Percentiles rank a stretch among this genome's conserved stretches.
Evolutionary conservation across 2,888 invertebrate genomes (phyloP).

Genomic region (Ptilodon capucinus): DNA sequence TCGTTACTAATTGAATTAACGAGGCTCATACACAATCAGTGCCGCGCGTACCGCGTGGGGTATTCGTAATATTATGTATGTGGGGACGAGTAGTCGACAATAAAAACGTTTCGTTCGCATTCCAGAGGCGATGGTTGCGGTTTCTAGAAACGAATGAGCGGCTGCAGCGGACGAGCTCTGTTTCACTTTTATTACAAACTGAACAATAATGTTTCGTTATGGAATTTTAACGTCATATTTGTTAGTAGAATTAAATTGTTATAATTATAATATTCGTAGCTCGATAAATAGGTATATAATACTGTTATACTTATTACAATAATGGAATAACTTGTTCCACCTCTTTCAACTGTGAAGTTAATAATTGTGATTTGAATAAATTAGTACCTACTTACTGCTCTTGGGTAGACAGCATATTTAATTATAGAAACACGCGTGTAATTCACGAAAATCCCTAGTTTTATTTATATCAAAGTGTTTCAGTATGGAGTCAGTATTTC

Average conservation of each 20-base stretch:
- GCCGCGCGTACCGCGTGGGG: background rate
- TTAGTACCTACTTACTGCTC: too few species aligned
- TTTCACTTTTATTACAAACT: slow-evolving; percentile 28
- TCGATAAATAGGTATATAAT: too few species aligned
- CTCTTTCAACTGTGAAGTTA: too few species aligned
- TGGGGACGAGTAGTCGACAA: background rate
- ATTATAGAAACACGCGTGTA: too few species aligned
- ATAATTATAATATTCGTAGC: too few species aligned
- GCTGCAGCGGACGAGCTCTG: slow-evolving; percentile 15
- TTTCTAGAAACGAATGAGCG: slow-evolving; percentile 10
- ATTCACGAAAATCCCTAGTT: too few species aligned
- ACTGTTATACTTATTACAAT: too few species aligned
- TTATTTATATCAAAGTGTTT: too few species aligned
- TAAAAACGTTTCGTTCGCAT: background rate
- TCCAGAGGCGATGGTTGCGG: slow-evolving; percentile 5
- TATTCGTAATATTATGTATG: background rate
- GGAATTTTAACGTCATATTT: background rate
- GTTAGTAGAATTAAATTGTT: too few species aligned
- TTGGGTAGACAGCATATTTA: too few species aligned
- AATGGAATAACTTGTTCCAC: too few species aligned
- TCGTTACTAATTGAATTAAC: background rate
- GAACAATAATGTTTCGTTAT: background rate
- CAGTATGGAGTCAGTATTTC: background rate
- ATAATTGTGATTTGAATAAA: too few species aligned
- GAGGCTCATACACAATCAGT: background rate